phyloP scores from a whole-genome alignment of 2,888 invertebrate species.

The Cerastis leucographa region DNA sequence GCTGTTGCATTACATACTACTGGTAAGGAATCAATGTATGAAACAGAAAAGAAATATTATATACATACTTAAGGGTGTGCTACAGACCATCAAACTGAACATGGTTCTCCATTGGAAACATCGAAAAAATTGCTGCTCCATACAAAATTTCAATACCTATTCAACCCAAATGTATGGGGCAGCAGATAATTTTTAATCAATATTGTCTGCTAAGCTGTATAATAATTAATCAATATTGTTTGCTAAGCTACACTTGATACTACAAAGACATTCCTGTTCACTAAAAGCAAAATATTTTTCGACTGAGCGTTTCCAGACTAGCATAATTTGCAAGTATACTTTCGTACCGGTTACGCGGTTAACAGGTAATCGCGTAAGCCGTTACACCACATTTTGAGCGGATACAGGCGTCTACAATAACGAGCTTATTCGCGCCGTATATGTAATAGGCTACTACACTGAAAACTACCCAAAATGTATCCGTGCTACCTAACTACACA shows the following conservation, averaged over 20 bases:
- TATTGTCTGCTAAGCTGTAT: background rate
- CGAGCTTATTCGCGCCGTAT: no score
- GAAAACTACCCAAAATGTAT: background rate
- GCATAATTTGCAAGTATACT: background rate
- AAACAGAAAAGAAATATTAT: background rate
- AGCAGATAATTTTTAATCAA: no score
- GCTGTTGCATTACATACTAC: slow-evolving; percentile 75
- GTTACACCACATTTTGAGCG: no score
- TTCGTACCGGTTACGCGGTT: background rate
- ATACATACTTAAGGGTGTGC: no score
- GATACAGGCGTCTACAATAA: no score
- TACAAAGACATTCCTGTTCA: background rate
- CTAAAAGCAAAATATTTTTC: background rate
- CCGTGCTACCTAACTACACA: background rate
- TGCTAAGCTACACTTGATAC: background rate
- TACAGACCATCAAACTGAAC: no score
- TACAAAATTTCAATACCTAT: no score
- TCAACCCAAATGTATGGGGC: no score
- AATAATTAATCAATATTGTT: background rate
- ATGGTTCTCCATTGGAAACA: no score
- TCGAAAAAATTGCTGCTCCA: no score
- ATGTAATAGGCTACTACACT: background rate
- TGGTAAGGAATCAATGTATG: slow-evolving; percentile 66
- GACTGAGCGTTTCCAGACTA: background rate
- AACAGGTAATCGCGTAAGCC: no score